phyloP scores from a whole-genome alignment of 2,113 vertebrate species.

The Anseranas semipalmata region DNA sequence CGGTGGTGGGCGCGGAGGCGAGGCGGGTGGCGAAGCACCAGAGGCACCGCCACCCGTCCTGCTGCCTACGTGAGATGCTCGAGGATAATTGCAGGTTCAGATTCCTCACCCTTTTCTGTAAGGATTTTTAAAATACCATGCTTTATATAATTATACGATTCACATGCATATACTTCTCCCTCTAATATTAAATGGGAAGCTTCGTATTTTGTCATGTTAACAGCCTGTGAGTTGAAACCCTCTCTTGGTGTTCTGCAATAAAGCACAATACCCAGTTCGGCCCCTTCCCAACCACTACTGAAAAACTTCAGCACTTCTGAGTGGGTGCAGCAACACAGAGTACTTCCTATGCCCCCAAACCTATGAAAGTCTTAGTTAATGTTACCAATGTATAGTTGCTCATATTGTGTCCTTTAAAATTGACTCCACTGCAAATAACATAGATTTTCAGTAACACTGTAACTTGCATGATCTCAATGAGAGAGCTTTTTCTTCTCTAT shows the following conservation, averaged over 20 bases:
- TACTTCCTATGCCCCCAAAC: not conserved
- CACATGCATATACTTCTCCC: not conserved
- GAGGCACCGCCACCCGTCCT: not conserved
- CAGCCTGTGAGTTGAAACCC: not conserved
- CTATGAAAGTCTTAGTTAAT: not conserved
- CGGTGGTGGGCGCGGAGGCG: fast-evolving
- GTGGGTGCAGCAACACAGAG: not conserved
- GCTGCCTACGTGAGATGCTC: not conserved
- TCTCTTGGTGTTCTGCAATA: not conserved
- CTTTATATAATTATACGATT: not conserved
- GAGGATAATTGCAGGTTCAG: not conserved
- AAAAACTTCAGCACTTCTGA: not conserved
- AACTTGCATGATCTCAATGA: not conserved
- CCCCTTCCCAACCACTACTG: not conserved
- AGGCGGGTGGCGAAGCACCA: not conserved
- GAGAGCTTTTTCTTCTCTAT: not conserved
- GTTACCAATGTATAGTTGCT: not conserved
- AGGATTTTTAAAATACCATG: not conserved
- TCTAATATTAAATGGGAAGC: not conserved
- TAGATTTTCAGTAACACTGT: not conserved
- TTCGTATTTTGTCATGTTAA: not conserved
- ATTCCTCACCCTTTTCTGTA: not conserved
- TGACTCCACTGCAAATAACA: not conserved
- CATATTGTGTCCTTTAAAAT: not conserved
- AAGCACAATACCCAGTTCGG: not conserved